phyloP scores from a whole-genome alignment of 2,797 vertebrate genomes.

The Aldrovandia affinis region DNA sequence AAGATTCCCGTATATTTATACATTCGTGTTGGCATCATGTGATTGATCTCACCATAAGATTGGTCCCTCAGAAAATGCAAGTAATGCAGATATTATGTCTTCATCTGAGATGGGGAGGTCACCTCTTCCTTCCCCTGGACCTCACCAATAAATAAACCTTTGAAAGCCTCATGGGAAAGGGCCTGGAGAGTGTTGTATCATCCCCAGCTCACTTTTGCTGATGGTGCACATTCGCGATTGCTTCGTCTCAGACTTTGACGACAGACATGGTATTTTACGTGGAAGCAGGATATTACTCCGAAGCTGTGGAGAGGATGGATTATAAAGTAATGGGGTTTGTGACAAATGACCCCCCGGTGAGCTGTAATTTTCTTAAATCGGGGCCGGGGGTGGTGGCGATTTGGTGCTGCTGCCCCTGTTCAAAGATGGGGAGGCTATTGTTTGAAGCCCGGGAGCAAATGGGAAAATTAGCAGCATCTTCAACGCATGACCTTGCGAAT shows the following conservation, averaged over 20 bases:
- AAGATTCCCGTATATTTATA: background rate
- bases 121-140: background rate
- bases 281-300: background rate
- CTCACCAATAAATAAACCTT: background rate
- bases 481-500: background rate
- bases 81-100: background rate
- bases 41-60: background rate
- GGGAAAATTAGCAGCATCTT: background rate
- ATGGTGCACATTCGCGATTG: background rate
- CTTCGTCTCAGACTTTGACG: background rate
- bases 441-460: background rate
- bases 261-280: background rate
- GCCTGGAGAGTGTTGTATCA: background rate
- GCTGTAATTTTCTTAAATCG: conserved; percentile 5
- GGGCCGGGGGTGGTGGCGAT: background rate
- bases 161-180: background rate
- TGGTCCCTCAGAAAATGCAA: background rate
- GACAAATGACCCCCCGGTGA: background rate
- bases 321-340: background rate
- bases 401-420: background rate
- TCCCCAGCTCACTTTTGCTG: background rate
- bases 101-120: background rate
- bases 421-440: background rate
- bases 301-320: background rate
- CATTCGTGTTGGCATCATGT: background rate